phyloP scores from a whole-genome alignment of 2,888 invertebrate species.

The Synanthedon andrenaeformis region DNA sequence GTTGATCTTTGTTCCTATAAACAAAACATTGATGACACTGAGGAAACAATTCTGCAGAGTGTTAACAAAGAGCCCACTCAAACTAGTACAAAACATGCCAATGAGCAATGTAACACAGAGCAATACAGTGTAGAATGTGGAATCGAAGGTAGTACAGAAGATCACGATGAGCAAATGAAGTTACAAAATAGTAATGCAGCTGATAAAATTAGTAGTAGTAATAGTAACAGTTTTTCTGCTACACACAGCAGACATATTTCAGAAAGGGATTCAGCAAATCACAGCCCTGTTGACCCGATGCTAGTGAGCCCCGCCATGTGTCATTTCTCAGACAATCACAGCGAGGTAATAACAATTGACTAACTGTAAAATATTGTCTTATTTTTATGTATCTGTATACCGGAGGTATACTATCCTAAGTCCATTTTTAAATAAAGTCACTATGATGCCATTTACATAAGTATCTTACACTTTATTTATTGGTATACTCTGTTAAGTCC shows the following conservation, averaged over 20 bases:
- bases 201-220: constrained; percentile 29
- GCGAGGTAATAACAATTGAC: constrained; percentile 61
- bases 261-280: constrained; percentile 80
- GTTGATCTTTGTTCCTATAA: constrained; percentile 20
- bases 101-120: constrained; percentile 8
- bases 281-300: constrained; percentile 80
- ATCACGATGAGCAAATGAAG: constrained; percentile 37
- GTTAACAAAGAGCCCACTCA: constrained; percentile 19
- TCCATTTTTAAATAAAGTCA: too few relatives aligned
- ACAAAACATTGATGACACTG: constrained; percentile 20
- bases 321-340: constrained; percentile 77
- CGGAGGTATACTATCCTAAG: too few relatives aligned
- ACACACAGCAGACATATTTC: constrained; percentile 48
- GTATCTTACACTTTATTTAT: too few relatives aligned
- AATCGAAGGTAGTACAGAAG: constrained; percentile 24
- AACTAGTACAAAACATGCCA: constrained; percentile 26
- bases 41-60: constrained; percentile 23
- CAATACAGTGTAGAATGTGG: constrained; percentile 23
- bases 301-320: constrained; percentile 76
- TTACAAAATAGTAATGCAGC: constrained; percentile 37
- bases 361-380: neutral
- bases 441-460: too few relatives aligned
- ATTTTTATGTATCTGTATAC: too few relatives aligned
- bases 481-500: too few relatives aligned
- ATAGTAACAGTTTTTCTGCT: constrained; percentile 39